A percentile compares a stretch with the other conserved stretches of the same genome.
Evolutionary conservation across 64 coral and sea anemone genomes (phyloP).

Genomic region (Cladopsammia gracilis): DNA sequence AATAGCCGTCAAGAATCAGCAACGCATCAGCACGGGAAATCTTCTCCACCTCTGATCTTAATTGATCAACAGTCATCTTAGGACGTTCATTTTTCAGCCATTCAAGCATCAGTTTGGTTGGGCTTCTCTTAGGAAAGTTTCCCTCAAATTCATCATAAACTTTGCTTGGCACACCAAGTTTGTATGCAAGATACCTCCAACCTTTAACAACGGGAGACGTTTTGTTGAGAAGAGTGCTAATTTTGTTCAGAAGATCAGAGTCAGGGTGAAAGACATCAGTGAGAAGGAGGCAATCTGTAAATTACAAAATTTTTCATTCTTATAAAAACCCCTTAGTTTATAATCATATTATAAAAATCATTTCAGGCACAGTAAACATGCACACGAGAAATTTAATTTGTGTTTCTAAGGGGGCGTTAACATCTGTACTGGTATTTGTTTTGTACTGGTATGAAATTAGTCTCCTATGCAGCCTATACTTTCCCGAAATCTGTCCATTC

Average conservation of each 20-base stretch:
- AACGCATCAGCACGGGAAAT: neutral
- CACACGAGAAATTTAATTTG: no score
- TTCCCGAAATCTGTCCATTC: no score
- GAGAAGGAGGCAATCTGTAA: neutral
- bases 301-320: no score
- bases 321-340: no score
- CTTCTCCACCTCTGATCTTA: neutral
- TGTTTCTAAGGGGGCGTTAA: no score
- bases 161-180: neutral
- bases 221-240: neutral
- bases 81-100: neutral
- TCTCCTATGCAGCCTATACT: no score
- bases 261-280: neutral
- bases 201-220: neutral
- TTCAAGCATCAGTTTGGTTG: neutral
- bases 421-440: no score
- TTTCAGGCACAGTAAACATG: neutral
- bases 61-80: neutral
- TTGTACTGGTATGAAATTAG: no score
- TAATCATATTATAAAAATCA: neutral
- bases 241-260: neutral
- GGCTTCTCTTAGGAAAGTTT: neutral
- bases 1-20: neutral
- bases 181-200: neutral
- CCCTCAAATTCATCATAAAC: neutral